Evolutionary conservation across 2,113 vertebrate species (phyloP).

Genomic region (Phaethornis superciliosus): DNA sequence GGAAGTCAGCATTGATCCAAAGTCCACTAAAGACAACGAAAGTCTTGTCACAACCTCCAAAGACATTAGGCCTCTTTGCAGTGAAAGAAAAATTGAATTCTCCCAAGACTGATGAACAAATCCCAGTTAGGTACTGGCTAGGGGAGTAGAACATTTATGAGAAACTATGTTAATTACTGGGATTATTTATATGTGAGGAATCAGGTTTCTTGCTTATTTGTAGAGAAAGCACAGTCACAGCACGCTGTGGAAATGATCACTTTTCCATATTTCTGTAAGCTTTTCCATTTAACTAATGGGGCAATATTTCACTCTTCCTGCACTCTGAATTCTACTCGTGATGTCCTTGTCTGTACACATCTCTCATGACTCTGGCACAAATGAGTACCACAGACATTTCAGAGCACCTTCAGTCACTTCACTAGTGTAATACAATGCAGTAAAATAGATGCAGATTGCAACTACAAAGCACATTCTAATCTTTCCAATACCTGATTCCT

Average conservation of each 20-base stretch:
- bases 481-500: background rate
- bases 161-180: background rate
- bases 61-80: background rate
- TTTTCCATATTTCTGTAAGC: background rate
- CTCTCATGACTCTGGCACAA: background rate
- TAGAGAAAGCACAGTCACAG: background rate
- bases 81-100: background rate
- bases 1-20: background rate
- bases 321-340: background rate
- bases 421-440: background rate
- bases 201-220: background rate
- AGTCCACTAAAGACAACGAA: background rate
- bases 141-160: background rate
- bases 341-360: background rate
- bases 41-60: background rate
- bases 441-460: background rate
- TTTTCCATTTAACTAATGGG: background rate
- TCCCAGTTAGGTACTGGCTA: background rate
- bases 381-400: background rate
- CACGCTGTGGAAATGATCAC: background rate
- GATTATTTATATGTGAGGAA: background rate
- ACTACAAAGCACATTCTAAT: slow-evolving; percentile 14
- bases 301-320: slow-evolving; percentile 4
- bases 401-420: background rate
- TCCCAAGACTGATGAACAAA: background rate